Conservation (phyloP, 2,888 invertebrate genomes). For the Nematopogon swammerdamellus region DNA sequence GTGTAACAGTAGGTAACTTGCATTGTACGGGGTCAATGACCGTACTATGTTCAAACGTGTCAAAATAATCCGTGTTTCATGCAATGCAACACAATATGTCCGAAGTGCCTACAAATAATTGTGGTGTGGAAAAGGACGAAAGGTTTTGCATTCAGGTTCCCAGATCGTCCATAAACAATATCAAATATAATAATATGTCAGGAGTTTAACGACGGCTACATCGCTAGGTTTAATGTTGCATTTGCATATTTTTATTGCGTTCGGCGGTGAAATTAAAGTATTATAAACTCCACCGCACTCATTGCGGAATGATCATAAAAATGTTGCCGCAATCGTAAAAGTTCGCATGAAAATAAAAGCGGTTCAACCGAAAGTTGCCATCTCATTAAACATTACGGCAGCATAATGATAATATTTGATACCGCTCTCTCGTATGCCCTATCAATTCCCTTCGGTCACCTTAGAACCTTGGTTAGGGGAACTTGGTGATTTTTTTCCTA, state of each 20-base stretch:
- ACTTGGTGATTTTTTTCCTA: too few species aligned
- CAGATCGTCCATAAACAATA: background rate
- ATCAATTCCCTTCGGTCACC: too few species aligned
- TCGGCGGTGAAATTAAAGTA: constrained; percentile 54
- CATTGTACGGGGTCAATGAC: too few species aligned
- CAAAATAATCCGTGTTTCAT: too few species aligned
- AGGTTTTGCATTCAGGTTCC: background rate
- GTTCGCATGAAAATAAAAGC: constrained; percentile 38
- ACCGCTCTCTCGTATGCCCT: too few species aligned
- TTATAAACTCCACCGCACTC: constrained; percentile 41
- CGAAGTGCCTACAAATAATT: too few species aligned
- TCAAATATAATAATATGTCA: background rate
- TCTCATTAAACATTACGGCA: background rate
- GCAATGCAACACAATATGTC: too few species aligned
- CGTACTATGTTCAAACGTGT: too few species aligned
- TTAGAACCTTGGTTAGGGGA: too few species aligned
- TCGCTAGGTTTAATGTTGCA: constrained; percentile 33
- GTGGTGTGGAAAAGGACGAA: too few species aligned
- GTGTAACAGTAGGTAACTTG: too few species aligned
- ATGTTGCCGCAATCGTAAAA: constrained; percentile 45
- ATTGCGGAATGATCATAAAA: constrained; percentile 41
- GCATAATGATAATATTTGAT: background rate
- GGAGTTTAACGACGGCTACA: background rate
- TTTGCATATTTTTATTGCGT: constrained; percentile 53
- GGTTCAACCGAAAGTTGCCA: constrained; percentile 30